Evolutionary conservation across 2,113 vertebrate species (phyloP), one percentile per base, ranked within the genome.

Genomic region (Atrichornis clamosus): DNA sequence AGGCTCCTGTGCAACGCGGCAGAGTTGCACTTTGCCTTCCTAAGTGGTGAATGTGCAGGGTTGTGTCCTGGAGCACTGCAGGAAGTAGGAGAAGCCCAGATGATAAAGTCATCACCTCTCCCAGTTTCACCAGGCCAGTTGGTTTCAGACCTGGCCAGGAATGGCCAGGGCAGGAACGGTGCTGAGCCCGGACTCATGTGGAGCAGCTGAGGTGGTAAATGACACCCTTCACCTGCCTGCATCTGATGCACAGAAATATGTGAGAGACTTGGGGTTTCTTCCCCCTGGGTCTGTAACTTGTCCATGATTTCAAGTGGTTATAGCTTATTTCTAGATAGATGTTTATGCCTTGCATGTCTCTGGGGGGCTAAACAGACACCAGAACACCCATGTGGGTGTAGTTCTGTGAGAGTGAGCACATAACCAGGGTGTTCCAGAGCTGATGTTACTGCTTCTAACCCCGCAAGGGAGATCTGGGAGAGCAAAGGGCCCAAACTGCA

Each of bases 111-210:
- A 5, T 18, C 46, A 1, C 42, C 60, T 78, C 52, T 75, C 35
- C 62, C 15, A 3, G 75, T 83, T 90, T 90, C 75, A 63, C 11
- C n/a, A 32, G 65, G 79, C 5, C 74, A 70, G 24, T 1, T n/a
- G 47, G 8, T 37, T 49, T n/a, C 75, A 75, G 58, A 33, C 47
- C 44, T 59, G 4, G 23, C 56, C 37, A 13, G 18, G 65, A n/a
- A 7, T 2, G 5, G 9, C 1, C 42, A 11, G 5, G 41, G 59
- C 15, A 9, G 11, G 47, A 27, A 7, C 2, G 5, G 13, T 5
- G 33, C 72, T 28, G 35, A 15, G 5, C 42, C 28, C 13, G 1
- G 26, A 1, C 49, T 50, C 1, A 0, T 4, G 42, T 6, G 19
- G 10, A 24, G 27, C 42, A 52, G 63, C 47, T 23, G 35, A 41